Base-by-base conservation (phyloP, 1,140 invertebrate genomes). In the Nephila pilipes region DNA sequence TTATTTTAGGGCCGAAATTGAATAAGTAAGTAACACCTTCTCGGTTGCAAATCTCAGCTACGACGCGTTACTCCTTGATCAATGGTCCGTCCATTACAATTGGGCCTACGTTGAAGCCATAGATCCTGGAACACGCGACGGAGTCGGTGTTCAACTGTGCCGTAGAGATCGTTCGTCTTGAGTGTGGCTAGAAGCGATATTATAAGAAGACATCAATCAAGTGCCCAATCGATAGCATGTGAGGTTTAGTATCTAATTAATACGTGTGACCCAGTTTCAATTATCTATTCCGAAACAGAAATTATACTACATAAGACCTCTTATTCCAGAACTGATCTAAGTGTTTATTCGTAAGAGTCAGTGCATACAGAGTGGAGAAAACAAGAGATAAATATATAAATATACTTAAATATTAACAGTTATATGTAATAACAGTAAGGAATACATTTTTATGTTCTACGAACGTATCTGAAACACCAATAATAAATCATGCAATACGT, bases 191-290 rank as follows among this genome's bases (percentile, higher is more conserved):
- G 65, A 18, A 75, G 29, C 14, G 65, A 75, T 75, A 75, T 75
- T 75, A 75, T 75, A 75, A 75, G 65, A 75, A 75, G 12, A 75
- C 65, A 75, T 75, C 32, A 75, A 75, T 75, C 65, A 75, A 75
- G 29, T 75, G 14, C 65, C 3, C 16, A 75, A 75, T 75, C 65
- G 14, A 75, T 75, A 32, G 10, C 63, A 36, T 32, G 65, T 29
- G 14, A 75, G 65, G 65, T 16, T 75, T 32, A 32, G 65, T 29
- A 75, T 75, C 65, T 75, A 75, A 75, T 69, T 69, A 69, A 32
- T 36, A 36, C 29, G 29, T 36, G 32, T 75, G 65, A 75, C 65
- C 65, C 29, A 75, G 65, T 75, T 75, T 29, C 65, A 75, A 75
- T 75, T 14, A 32, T 36, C 65, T 75, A 16, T 36, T 32, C 29